Conservation (phyloP, 2,888 invertebrate species). For the Andricus curvator region DNA sequence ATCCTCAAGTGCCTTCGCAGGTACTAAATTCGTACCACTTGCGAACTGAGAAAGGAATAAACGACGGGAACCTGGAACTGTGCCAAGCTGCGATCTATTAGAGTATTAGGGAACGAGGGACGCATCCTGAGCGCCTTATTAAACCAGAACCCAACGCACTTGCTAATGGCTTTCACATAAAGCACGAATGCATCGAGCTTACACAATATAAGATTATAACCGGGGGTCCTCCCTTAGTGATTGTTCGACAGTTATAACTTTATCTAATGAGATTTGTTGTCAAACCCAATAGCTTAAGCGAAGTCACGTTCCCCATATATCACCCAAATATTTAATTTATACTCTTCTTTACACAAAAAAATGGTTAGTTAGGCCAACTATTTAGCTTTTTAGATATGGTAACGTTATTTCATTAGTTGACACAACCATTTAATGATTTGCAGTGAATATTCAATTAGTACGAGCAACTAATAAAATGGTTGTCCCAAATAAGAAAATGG, state of each 20-base stretch:
- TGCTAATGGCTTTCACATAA: slow-evolving; percentile 38
- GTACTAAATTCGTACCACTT: slow-evolving; percentile 40
- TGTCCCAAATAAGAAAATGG: no score
- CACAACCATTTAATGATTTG: no score
- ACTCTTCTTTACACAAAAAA: not conserved
- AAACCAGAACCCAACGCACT: slow-evolving; percentile 26
- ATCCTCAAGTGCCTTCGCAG: slow-evolving; percentile 37
- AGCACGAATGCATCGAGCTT: slow-evolving; percentile 26
- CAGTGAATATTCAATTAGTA: no score
- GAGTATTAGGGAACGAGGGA: slow-evolving; percentile 40
- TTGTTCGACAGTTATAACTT: not conserved
- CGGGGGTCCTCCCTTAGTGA: not conserved
- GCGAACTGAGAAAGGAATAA: slow-evolving; percentile 21
- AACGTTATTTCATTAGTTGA: no score
- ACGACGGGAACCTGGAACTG: slow-evolving; percentile 47
- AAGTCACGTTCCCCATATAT: not conserved
- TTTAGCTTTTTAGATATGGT: no score
- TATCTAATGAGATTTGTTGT: not conserved
- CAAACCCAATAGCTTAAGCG: not conserved
- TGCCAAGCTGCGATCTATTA: slow-evolving; percentile 53
- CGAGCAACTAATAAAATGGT: no score
- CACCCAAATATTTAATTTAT: not conserved
- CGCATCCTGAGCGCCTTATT: slow-evolving; percentile 31
- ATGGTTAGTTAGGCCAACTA: no score
- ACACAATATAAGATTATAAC: not conserved